Evolutionary conservation across 2,113 vertebrate species (phyloP).

Genomic region (Pterocles gutturalis): DNA sequence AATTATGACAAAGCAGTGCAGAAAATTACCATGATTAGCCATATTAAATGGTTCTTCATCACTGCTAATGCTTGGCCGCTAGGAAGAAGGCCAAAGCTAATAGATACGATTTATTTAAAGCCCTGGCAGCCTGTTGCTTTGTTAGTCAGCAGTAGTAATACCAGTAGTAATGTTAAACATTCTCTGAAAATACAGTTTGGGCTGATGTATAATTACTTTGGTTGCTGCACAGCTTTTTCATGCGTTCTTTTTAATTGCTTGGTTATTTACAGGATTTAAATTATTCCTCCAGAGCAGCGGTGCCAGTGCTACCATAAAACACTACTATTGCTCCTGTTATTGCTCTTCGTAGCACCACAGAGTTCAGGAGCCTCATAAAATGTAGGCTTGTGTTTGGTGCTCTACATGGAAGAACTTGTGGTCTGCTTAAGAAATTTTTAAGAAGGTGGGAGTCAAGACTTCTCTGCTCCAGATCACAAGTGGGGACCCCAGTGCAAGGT

Average conservation of each 20-base stretch:
- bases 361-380: not conserved
- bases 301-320: not conserved
- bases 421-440: not conserved
- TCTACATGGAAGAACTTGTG: not conserved
- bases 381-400: not conserved
- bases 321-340: not conserved
- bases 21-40: not conserved
- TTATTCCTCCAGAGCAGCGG: not conserved
- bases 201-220: not conserved
- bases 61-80: constrained; percentile 30
- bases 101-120: constrained; percentile 59
- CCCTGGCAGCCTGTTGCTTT: constrained; percentile 42
- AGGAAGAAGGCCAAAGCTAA: constrained; percentile 64
- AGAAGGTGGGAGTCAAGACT: not conserved
- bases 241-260: constrained; percentile 6
- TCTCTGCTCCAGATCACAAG: not conserved
- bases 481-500: not conserved
- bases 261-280: constrained; percentile 5
- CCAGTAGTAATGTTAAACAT: constrained; percentile 21
- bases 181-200: not conserved
- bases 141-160: constrained; percentile 27
- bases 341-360: not conserved
- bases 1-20: not conserved
- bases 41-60: constrained; percentile 42
- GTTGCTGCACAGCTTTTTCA: not conserved